Conservation (phyloP, 2,797 vertebrate genomes). For the Crenichthys baileyi region DNA sequence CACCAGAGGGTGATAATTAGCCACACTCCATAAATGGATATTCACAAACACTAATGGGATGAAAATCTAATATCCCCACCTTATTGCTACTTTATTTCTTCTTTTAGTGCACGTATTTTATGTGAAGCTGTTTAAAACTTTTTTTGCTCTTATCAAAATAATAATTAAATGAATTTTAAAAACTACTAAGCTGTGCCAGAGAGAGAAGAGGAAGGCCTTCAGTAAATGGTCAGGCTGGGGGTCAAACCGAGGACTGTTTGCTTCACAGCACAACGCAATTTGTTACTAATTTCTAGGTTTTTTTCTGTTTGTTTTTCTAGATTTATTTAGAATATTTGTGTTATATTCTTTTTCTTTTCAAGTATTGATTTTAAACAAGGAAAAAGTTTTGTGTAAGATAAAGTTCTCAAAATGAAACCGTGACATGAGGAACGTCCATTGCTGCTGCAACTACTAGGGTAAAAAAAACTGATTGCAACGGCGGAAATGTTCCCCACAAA, state of each 20-base stretch:
- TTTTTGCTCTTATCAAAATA: not conserved
- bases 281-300: no score
- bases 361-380: not conserved
- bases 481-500: no score
- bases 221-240: no score
- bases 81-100: not conserved
- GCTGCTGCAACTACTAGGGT: not conserved
- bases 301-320: no score
- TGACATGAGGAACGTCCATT: not conserved
- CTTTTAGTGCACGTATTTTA: not conserved
- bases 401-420: not conserved
- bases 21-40: not conserved
- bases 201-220: no score
- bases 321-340: no score
- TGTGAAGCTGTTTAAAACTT: not conserved
- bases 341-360: not conserved
- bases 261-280: no score
- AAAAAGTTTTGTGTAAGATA: not conserved
- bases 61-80: not conserved
- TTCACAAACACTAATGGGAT: not conserved
- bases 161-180: not conserved
- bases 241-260: no score
- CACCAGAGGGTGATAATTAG: slow-evolving; percentile 66
- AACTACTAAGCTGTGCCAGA: no score
- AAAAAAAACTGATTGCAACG: not conserved